Conservation (phyloP, 2,113 vertebrate species). For the Sceloporus tristichus region DNA sequence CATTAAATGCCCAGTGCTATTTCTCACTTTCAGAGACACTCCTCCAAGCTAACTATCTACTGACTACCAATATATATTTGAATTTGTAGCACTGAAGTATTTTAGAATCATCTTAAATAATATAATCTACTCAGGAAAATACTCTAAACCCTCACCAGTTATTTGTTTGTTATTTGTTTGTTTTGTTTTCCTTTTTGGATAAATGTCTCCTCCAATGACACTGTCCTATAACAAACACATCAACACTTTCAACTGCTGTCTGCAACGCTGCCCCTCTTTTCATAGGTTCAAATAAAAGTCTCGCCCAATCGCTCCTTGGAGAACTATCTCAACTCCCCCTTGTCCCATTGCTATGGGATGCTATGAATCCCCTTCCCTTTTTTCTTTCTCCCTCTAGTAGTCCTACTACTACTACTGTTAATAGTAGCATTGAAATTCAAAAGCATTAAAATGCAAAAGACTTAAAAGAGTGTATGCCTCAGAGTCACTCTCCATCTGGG, state of each 20-base stretch:
- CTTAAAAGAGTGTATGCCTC: too few species aligned
- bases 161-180: background rate
- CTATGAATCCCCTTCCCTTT: background rate
- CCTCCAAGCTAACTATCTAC: background rate
- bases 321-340: background rate
- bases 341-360: background rate
- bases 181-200: background rate
- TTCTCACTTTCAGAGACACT: background rate
- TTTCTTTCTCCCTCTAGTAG: background rate
- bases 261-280: background rate
- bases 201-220: background rate
- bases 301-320: background rate
- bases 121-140: background rate
- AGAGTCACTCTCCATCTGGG: too few species aligned
- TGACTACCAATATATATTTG: background rate
- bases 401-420: too few species aligned
- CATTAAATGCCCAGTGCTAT: background rate
- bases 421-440: too few species aligned
- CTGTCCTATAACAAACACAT: background rate
- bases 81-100: background rate
- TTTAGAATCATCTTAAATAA: background rate
- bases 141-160: background rate
- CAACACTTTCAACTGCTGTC: background rate
- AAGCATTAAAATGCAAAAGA: too few species aligned
- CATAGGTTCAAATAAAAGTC: background rate